Evolutionary conservation across 2,888 invertebrate species (phyloP), one percentile per base, ranked within the genome.

Genomic region (Rhaphigaster nebulosa): DNA sequence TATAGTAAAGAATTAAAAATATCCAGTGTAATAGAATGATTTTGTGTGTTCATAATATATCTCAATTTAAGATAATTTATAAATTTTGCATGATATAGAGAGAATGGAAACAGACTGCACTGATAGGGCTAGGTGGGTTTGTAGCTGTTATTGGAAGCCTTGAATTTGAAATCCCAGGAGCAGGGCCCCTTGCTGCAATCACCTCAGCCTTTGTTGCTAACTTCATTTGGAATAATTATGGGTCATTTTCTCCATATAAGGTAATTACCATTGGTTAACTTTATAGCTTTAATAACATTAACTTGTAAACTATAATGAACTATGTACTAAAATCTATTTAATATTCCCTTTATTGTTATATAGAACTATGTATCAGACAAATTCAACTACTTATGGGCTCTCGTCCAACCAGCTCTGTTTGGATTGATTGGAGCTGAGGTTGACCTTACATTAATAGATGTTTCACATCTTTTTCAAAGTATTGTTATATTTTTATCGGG

Each of bases 381-480:
- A 38, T 94, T 96, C 87, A 95, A 95, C 90, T 93, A 95, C 65
- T 92, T 97, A 88, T 97, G 97, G 97, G 95, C 95, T 93, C 94
- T 97, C 90, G 95, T 96, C 93, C 96, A 97, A 93, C 97, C 97
- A 13, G 94, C 97, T 91, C 95, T 97, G 60, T 97, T 97, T 93
- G 96, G 96, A 41, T 94, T 97, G 87, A 97, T 97, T 93, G 97
- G 97, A 26, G 95, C 96, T 92, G 96, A 97, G 94, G 95, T 97
- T 91, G 94, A 96, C 93, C 95, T 96, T 90, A 92, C 93, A 15
- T 93, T 95, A 92, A 93, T 96, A 92, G 94, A 94, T 93, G 93
- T 93, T 80, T 93, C 93, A 92, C 94, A 94, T 90, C 94, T 94
- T 93, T 95, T 95, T 92, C 95, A 94, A 93, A 95, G 95, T 87